Base-by-base conservation (phyloP, 2,888 invertebrate species). In the Cryptus armator region DNA sequence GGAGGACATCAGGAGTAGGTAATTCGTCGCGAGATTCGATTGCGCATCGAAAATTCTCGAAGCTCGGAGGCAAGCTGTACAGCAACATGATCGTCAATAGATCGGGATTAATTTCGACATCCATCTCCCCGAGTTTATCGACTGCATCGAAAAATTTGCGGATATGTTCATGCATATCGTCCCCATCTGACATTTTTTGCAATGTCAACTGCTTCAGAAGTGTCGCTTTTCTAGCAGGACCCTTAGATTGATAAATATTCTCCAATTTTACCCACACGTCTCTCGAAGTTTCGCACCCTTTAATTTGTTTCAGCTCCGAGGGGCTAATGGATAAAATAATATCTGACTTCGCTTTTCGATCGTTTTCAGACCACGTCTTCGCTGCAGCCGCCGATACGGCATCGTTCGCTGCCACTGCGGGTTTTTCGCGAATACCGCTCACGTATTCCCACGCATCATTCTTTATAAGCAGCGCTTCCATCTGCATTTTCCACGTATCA, bases 21-120 rank as follows among this genome's bases (percentile, higher is more conserved):
- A 81, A 10, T 3, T 67, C 62, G 43, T 78, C 72, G 19, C 72
- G 66, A 3, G 76, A 51, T n/a, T 71, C 46, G 7, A 83, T 83
- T 10, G 78, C 83, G 62, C 66, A 66, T n/a, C 72, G 51, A 43
- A 83, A 78, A 24, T 66, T 78, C 10, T 59, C 83, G 53, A 66
- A 79, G 19, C 51, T 67, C 0, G 67, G n/a, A 32, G 83, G 79
- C 12, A 83, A 46, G 46, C 64, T 70, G 44, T 79, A 59, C 51
- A 79, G 62, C 32, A 79, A 64, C 62, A 77, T 62, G 6, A 77
- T 71, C 6, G 76, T 37, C 29, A 82, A 59, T 64, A 70, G 44
- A 29, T 68, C 75, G 2, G 48, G 14, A 51, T 76, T 56, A 14
- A 83, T 78, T 12, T 37, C n/a, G 4, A 78, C 48, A 10, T 53